phyloP scores from a whole-genome alignment of 2,113 vertebrate species.

The Barbus barbus region DNA sequence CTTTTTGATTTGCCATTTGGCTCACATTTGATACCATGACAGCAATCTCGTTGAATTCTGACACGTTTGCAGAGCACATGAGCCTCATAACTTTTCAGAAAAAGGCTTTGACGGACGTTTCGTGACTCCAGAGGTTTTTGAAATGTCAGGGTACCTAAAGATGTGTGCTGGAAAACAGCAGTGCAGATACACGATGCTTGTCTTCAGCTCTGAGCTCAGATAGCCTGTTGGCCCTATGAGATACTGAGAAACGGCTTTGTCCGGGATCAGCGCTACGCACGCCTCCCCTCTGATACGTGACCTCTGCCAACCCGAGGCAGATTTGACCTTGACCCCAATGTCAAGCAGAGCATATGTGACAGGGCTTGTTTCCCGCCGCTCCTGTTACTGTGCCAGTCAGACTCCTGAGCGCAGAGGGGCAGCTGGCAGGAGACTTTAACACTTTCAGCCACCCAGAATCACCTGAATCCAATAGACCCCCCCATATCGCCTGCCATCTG shows the following conservation, averaged over 20 bases:
- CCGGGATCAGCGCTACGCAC: neutral
- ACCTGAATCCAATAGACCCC: conserved; percentile 46
- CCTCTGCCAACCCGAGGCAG: conserved; percentile 7
- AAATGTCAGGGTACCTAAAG: conserved; percentile 47
- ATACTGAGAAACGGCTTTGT: neutral
- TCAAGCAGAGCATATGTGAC: conserved; percentile 58
- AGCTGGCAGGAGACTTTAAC: conserved; percentile 49
- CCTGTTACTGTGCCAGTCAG: conserved; percentile 48
- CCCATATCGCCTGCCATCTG: conserved; percentile 33
- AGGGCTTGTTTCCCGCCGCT: conserved; percentile 49
- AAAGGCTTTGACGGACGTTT: conserved; percentile 33
- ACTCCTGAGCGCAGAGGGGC: conserved; percentile 40
- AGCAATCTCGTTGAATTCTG: conserved; percentile 1
- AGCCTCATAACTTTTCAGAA: conserved; percentile 3
- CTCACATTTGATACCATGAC: neutral
- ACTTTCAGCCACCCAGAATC: conserved; percentile 45
- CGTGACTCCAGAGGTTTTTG: conserved; percentile 25
- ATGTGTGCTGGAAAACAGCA: neutral
- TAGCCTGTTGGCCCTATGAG: neutral
- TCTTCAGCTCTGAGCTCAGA: neutral
- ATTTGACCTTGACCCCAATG: conserved; percentile 57
- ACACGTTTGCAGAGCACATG: neutral
- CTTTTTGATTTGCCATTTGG: conserved; percentile 42
- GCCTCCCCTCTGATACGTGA: neutral
- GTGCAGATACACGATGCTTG: neutral